phyloP scores from a whole-genome alignment of 2,888 invertebrate species.

The Deilephila porcellus region DNA sequence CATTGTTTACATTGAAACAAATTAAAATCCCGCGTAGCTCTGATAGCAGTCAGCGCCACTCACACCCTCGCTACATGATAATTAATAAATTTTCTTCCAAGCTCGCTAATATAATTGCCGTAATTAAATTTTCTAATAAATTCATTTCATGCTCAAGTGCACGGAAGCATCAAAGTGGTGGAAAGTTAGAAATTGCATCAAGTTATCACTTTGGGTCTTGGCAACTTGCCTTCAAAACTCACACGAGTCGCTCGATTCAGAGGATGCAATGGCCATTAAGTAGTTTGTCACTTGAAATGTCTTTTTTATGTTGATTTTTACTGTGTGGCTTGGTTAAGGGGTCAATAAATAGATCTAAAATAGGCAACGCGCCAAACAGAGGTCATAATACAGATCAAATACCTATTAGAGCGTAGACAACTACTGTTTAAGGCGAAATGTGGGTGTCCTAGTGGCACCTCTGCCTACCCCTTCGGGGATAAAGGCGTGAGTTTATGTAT shows the following conservation, averaged over 20 bases:
- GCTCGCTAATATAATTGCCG: neutral
- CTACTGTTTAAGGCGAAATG: neutral
- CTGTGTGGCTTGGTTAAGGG: slow-evolving; percentile 31
- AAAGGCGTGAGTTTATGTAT: no score
- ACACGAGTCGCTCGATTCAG: slow-evolving; percentile 1
- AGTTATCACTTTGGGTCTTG: slow-evolving; percentile 62
- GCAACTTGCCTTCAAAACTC: slow-evolving; percentile 59
- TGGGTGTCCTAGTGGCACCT: no score
- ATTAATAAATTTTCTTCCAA: neutral
- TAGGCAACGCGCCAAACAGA: neutral
- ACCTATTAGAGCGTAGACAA: neutral
- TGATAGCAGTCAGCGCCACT: no score
- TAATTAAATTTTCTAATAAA: slow-evolving; percentile 33
- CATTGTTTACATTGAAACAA: no score
- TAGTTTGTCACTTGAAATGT: slow-evolving; percentile 23
- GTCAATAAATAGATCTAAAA: neutral
- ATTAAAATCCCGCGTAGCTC: no score
- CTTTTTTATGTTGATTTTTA: slow-evolving; percentile 39
- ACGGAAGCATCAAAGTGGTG: slow-evolving; percentile 48
- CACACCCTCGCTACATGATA: neutral
- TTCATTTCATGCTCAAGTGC: slow-evolving; percentile 47
- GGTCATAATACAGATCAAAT: neutral
- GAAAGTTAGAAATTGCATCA: slow-evolving; percentile 42
- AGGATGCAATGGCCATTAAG: slow-evolving; percentile 16
- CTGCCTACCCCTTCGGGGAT: no score